Evolutionary conservation across 1,140 invertebrate genomes (phyloP), one percentile per base, ranked within the genome.

Genomic region (Cheumatopsyche charites): DNA sequence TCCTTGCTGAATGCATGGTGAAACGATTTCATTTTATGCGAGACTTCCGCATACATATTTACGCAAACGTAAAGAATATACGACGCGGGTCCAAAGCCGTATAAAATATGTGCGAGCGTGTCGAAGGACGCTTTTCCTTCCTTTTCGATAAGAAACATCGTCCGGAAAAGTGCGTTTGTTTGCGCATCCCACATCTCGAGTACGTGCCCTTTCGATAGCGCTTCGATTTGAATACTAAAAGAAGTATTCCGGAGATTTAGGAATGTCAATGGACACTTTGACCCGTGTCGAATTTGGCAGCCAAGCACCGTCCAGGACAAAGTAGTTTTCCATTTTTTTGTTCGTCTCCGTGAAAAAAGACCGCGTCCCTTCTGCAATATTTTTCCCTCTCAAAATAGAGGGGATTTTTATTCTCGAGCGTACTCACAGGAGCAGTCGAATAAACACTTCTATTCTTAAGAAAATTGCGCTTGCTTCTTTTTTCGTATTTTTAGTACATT

Each of bases 161-260:
- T 63, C 62, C 62, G 41, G 62, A 63, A 63, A 63, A 63, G 29
- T 63, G 67, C 72, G 61, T 73, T 69, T 70, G 70, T 71, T 71
- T 68, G 49, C 62, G 42, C 47, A 23, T 66, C 68, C 26, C 68
- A 63, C 61, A 63, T 43, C 61, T 61, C 55, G 15, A 62, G 65
- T 45, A 68, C 62, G 63, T 71, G 42, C 43, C 58, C 65, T 65
- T 58, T 58, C 55, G 49, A 71, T 67, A 67, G 45, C 63, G 65
- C 66, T 74, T 69, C 65, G 73, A 71, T 74, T 71, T 74, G 73
- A 74, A 74, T 71, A 68, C 61, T 68, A 71, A 71, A 71, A 68
- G 69, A 71, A 71, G 69, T 25, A 58, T 68, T 47, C 65, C 65
- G 52, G 65, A 69, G 68, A 58, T 72, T 66, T 66, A 55, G 70